Evolutionary conservation across 2,888 invertebrate genomes (phyloP).

Genomic region (Callyntrura sp.): DNA sequence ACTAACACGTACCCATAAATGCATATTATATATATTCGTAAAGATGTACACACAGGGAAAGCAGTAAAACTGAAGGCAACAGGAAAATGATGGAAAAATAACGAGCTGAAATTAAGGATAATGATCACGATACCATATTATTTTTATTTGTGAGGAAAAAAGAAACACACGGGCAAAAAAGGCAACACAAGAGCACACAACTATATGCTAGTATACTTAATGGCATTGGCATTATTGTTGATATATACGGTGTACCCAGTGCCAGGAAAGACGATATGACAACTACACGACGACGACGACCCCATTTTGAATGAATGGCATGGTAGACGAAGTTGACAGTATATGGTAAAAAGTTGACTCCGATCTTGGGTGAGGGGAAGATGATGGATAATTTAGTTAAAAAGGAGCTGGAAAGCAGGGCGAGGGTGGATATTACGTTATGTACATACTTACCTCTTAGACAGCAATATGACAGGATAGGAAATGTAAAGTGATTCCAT

Average conservation of each 20-base stretch:
- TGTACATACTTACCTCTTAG: neutral
- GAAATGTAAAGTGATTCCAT: constrained; percentile 34
- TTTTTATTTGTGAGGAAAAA: constrained; percentile 60
- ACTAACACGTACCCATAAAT: too few species aligned
- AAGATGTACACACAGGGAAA: constrained; percentile 14
- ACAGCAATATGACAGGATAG: constrained; percentile 24
- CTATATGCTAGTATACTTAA: neutral
- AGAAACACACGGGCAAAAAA: constrained; percentile 16
- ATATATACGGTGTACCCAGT: neutral
- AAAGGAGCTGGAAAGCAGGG: constrained; percentile 28
- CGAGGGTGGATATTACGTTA: constrained; percentile 20
- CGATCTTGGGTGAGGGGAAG: neutral
- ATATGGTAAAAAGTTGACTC: neutral
- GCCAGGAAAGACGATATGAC: neutral
- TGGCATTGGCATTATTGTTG: too few species aligned
- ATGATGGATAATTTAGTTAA: constrained; percentile 30
- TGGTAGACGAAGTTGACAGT: too few species aligned
- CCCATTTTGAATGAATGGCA: constrained; percentile 65
- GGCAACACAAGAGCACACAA: neutral
- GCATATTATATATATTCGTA: too few species aligned
- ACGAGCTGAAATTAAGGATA: constrained; percentile 79
- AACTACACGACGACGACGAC: neutral
- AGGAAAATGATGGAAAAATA: constrained; percentile 76
- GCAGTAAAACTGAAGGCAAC: constrained; percentile 48
- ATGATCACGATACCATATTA: constrained; percentile 75